Conservation (phyloP, 2,888 invertebrate species). For the Andrena bicolor region DNA sequence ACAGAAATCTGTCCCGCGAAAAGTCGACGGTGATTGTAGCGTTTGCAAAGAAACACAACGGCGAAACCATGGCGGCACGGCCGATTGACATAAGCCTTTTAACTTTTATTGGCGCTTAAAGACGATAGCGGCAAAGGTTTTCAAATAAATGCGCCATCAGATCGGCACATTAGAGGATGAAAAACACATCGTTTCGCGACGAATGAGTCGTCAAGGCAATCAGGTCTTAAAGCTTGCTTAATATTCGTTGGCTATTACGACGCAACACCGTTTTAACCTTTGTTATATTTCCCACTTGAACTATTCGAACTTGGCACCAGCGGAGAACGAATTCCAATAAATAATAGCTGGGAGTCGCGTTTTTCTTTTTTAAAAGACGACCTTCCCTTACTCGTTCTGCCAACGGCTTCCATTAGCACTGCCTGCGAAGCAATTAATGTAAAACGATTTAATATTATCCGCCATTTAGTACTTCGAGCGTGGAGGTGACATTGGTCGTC, state of each 20-base stretch:
- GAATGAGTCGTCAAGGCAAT: slow-evolving; percentile 36
- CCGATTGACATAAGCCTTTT: neutral
- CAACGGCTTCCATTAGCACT: neutral
- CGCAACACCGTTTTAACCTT: neutral
- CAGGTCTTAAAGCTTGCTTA: slow-evolving; percentile 24
- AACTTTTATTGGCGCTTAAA: neutral
- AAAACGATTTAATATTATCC: neutral
- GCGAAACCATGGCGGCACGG: neutral
- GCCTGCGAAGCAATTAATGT: neutral
- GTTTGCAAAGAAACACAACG: neutral
- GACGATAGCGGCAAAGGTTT: neutral
- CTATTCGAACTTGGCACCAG: slow-evolving; percentile 1
- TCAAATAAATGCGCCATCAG: slow-evolving; percentile 2
- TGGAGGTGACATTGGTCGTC: no score
- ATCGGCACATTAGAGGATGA: neutral
- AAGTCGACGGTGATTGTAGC: neutral
- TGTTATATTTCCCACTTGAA: slow-evolving; percentile 10
- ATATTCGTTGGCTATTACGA: slow-evolving; percentile 13
- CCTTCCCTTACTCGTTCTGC: neutral
- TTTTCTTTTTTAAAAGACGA: neutral
- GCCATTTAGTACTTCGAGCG: no score
- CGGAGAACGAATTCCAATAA: slow-evolving; percentile 3
- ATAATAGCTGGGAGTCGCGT: neutral
- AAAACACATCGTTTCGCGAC: slow-evolving; percentile 4
- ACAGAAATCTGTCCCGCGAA: neutral